These are phyloP conservation scores for Psix sp. DNA, from an alignment of 1,140 invertebrate genomes.

Conservation along the genomic window DNA sequence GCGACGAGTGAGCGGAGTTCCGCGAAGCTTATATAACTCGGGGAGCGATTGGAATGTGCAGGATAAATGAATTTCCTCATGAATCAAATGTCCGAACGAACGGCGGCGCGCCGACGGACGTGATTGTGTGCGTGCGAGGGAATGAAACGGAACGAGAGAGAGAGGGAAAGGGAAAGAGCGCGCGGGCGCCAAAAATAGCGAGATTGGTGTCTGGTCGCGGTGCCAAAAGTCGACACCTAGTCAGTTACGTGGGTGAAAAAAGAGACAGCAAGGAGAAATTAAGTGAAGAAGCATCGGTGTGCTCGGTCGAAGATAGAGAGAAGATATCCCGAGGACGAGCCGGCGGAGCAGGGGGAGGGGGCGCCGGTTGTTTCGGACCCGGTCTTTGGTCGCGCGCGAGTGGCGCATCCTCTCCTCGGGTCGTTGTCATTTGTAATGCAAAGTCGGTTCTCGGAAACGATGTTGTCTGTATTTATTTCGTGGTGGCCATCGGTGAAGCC, in stretches of 20 bases:
- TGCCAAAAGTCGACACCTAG: slow-evolving; percentile 49
- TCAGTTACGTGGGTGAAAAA: slow-evolving; percentile 48
- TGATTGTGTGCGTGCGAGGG: no score
- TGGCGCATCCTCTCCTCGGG: slow-evolving; percentile 53
- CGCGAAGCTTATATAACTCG: slow-evolving; percentile 20
- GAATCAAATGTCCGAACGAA: slow-evolving; percentile 35
- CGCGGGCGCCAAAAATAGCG: slow-evolving; percentile 39
- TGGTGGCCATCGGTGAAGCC: slow-evolving; percentile 55
- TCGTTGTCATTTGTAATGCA: slow-evolving; percentile 65
- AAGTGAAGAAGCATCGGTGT: neutral
- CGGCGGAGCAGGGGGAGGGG: no score
- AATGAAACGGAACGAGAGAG: no score
- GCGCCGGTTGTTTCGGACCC: slow-evolving; percentile 18
- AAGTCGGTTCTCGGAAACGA: slow-evolving; percentile 64
- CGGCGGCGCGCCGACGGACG: slow-evolving; percentile 14
- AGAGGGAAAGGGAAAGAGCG: slow-evolving; percentile 6
- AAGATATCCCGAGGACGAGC: no score
- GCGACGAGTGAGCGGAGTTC: slow-evolving; percentile 1
- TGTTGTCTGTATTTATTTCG: slow-evolving; percentile 60
- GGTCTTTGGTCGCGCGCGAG: slow-evolving; percentile 49
- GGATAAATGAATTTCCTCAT: slow-evolving; percentile 36
- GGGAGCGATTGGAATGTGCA: slow-evolving; percentile 22
- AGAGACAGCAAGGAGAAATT: neutral
- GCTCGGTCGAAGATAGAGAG: neutral
- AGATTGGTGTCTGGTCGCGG: slow-evolving; percentile 42